Conservation (phyloP, 2,113 vertebrate genomes). For the Psittacara wagleri region DNA sequence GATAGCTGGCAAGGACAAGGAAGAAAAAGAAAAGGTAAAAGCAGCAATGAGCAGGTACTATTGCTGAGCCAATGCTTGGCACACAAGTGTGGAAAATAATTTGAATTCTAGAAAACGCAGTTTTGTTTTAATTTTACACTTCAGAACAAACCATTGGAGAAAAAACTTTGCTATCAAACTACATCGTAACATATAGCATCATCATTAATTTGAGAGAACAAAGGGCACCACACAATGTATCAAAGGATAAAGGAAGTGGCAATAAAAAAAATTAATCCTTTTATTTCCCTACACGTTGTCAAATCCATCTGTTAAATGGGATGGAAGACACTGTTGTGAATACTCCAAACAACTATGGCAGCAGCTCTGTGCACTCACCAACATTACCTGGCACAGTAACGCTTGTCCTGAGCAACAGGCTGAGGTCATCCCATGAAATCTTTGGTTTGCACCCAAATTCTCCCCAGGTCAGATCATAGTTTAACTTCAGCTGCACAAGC, state of each 20-base stretch:
- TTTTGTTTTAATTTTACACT: not conserved
- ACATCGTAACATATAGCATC: not conserved
- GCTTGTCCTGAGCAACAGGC: not conserved
- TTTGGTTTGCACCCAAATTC: not conserved
- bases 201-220: not conserved
- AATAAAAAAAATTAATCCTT: not conserved
- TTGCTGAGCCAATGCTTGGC: not conserved
- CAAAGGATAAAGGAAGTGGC: not conserved
- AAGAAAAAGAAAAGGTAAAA: not conserved
- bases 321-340: not conserved
- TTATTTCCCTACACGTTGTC: not conserved
- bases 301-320: not conserved
- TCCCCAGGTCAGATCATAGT: not conserved
- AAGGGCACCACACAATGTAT: not conserved
- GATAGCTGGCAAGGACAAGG: not conserved
- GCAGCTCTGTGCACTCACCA: not conserved
- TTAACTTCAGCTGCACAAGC: conserved; percentile 7
- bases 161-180: not conserved
- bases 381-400: not conserved
- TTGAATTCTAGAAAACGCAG: not conserved
- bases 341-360: not conserved
- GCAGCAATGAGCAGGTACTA: not conserved
- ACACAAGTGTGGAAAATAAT: not conserved
- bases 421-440: not conserved
- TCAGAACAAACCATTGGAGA: not conserved